Evolutionary conservation across 2,888 invertebrate species (phyloP), one percentile per base, ranked within the genome.

Genomic region (Agrenia bidenticulata): DNA sequence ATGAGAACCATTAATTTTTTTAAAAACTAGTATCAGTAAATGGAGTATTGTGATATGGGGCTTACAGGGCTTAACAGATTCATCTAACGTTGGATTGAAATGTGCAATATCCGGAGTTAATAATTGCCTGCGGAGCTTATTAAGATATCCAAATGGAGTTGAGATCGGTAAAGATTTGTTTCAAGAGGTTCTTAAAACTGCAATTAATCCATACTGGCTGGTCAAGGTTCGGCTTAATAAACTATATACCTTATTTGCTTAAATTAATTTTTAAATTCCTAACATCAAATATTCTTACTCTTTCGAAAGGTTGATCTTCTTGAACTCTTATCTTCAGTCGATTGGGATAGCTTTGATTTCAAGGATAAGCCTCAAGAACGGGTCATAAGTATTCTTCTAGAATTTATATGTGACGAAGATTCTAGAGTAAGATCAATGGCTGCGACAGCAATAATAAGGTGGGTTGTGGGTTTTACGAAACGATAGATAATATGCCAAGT

Each of bases 171-270:
- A 85, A 19, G 81, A 84, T 15, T 79, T 88, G 4, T 79, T 92
- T 51, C 84, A 86, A 68, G 26, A 49, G n/a, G 45, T 45, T 45
- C 13, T 58, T n/a, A 23, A 58, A 45, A 80, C 83, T 21, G 80
- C 90, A 1, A 85, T 86, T 63, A 91, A 91, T 79, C 86, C 88
- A 0, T 94, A 94, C 80, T 94, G 93, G 89, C 82, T 94, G 57
- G 89, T 93, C 54, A 89, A 89, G 82, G 89, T 92, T 73, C 82
- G 82, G 72, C 26, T 7, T 50, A n/a, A n/a, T n/a, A n/a, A n/a
- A n/a, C n/a, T n/a, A n/a, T n/a, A n/a, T n/a, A n/a, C n/a, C 37
- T 39, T 11, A 39, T 11, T 11, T 39, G 39, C 15, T 39, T 11
- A 39, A 39, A 39, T 39, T 39, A n/a, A n/a, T n/a, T n/a, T n/a